Base-by-base conservation (phyloP, 1,140 invertebrate genomes). In the Cydia amplana region DNA sequence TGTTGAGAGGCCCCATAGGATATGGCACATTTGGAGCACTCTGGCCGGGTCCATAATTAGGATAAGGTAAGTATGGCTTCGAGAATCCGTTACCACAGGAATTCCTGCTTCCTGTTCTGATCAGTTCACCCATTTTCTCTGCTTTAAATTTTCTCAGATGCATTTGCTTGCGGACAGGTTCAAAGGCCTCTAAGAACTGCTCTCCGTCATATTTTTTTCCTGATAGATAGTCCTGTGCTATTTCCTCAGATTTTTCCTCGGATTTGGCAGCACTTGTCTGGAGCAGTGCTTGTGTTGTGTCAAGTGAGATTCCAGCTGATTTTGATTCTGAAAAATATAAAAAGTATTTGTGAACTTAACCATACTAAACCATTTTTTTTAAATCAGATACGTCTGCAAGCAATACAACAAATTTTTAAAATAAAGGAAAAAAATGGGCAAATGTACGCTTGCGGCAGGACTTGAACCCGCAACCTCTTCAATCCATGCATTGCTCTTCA, bases 251-350 rank as follows among this genome's bases (percentile, higher is more conserved):
- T 89, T 97, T 94, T 91, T 98, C 97, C 92, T 99, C 98, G 67
- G 96, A 95, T 94, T 98, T 96, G 73, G 97, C 96, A 67, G 97
- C 96, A 16, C 97, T 95, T 49, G 97, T 95, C 94, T 98, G 97
- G 16, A 98, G 92, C 43, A 98, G 87, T 0, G 97, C 97, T 75
- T 97, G 90, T 12, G 96, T 96, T 32, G 96, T 97, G 80, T 98
- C 97, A 72, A 96, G 93, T 10, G 95, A 96, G 83, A 96, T 95
- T 49, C 95, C 94, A 43, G 95, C 95, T 36, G 94, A 94, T 86
- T 96, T 96, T 78, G 94, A 94, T 85, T 95, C 96, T 95, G 93
- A 82, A 90, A 84, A 51, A 74, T 75, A 74, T 75, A 7, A 77
- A 74, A 74, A 14, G 12, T 4, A 74, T 74, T 60, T 28, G 23